Base-by-base conservation (phyloP, 2,113 vertebrate genomes). In the Haliaeetus leucogaster region DNA sequence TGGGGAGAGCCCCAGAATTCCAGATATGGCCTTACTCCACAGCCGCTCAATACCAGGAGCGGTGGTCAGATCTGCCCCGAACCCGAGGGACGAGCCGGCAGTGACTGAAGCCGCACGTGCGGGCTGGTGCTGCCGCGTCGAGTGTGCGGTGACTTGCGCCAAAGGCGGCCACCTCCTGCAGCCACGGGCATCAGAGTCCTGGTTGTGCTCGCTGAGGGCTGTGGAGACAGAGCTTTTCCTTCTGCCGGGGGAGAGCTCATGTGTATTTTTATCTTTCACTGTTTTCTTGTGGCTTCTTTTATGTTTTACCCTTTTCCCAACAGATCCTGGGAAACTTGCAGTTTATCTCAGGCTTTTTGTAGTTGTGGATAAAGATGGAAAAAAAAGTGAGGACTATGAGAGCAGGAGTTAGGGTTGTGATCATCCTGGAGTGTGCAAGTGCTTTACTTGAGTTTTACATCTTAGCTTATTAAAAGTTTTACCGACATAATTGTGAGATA, bases 11-110 rank as follows among this genome's bases (percentile, higher is more conserved):
- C 84, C 61, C 36, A 3, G 2, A 2, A 2, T 27, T 22, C 16
- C 66, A 32, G 85, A 0, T 3, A 1, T 2, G 13, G 47, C 40
- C 67, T 40, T 4, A 0, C 16, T 15, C 9, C 0, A 1, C 30
- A 38, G 86, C 10, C 7, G 2, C 67, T 25, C 9, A 1, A 0
- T 1, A 11, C 1, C 42, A 4, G 45, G 50, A 58, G 52, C 5
- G 2, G 1, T 5, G 38, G 66, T 17, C 2, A 4, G 42, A 5
- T 13, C 50, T 70, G 45, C 17, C 67, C 53, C 11, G 0, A 19
- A 6, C 4, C 25, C 11, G 0, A 2, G 53, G 53, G 66, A 3
- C 0, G 2, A 34, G 48, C 11, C 1, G 6, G 22, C 0, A 4
- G n/a, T 14, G n/a, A 11, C 65, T 2, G 1, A 9, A 65, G 30